These are phyloP conservation scores for Nematolebias whitei DNA, from an alignment of 2,113 vertebrate species.

Conservation along the genomic window DNA sequence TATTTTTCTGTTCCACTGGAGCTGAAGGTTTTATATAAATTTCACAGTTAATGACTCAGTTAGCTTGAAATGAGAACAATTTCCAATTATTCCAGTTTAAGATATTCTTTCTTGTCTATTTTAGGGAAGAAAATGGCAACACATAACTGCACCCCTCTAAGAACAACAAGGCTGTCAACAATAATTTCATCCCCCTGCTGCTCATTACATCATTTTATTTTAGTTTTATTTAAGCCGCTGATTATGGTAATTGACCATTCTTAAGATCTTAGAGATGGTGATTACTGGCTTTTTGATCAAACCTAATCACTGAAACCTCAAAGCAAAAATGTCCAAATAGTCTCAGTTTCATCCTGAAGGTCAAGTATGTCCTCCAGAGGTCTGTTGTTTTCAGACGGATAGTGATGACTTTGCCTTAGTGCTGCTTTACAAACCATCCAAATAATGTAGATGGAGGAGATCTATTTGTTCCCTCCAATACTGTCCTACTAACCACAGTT, in stretches of 20 bases:
- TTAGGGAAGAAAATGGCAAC: neutral
- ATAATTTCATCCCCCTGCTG: neutral
- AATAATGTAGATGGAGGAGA: slow-evolving; percentile 65
- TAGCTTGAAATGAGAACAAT: slow-evolving; percentile 26
- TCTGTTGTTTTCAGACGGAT: slow-evolving; percentile 9
- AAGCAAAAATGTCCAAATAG: slow-evolving; percentile 8
- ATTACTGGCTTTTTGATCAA: slow-evolving; percentile 14
- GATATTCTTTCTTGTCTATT: slow-evolving; percentile 9
- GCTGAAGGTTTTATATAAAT: slow-evolving; percentile 18
- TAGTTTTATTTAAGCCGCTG: neutral
- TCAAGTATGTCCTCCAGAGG: slow-evolving; percentile 6
- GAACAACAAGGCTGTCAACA: neutral
- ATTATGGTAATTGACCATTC: too few relatives aligned
- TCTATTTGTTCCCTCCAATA: slow-evolving; percentile 69
- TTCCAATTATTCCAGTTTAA: slow-evolving; percentile 8
- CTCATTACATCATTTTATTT: slow-evolving; percentile 1
- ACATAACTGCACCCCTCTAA: slow-evolving; percentile 6
- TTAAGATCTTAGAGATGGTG: neutral
- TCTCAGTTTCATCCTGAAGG: slow-evolving; percentile 21
- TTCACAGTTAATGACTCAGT: slow-evolving; percentile 14
- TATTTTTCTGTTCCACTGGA: neutral
- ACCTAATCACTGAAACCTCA: slow-evolving; percentile 9
- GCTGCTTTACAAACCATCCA: slow-evolving; percentile 32
- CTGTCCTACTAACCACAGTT: slow-evolving; percentile 34
- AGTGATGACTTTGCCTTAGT: neutral